Base-by-base conservation (phyloP, 2,888 invertebrate species). In the Pegoplata infirma region DNA sequence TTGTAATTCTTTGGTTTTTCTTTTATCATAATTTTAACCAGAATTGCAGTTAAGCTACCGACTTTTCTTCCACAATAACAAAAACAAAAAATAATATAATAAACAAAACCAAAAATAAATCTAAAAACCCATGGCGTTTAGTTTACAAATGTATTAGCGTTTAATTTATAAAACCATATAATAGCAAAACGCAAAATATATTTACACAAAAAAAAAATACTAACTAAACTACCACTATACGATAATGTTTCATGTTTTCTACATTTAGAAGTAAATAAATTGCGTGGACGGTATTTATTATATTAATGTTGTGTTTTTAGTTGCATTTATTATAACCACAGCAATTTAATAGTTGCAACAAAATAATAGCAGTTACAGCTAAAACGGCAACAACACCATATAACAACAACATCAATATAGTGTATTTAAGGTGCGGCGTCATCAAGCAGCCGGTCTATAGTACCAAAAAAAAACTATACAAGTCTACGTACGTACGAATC, bases 281-380 rank as follows among this genome's bases (percentile, higher is more conserved):
- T 87, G 86, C 86, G 86, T 87, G 86, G 86, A 86, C 86, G 86
- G 86, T 84, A 85, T 87, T 87, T 87, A 85, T 86, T 86, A 87
- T 86, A 84, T 84, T 74, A 81, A 80, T 82, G 82, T 83, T 82
- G 82, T 63, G 78, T 77, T 79, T 80, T 72, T 79, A 75, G 83
- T 81, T 82, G 80, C 81, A 83, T 82, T 79, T 80, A 72, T 75
- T 80, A 80, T 66, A 82, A 76, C 71, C 61, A 76, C 75, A 74
- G 74, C 78, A 72, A 51, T 68, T 76, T 74, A 73, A 76, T 72
- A 75, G 76, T 71, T 71, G 76, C 74, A 80, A 63, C 67, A 58
- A 68, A 61, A 75, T 55, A 75, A n/a, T n/a, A n/a, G n/a, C 19
- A 55, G 40, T 59, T 36, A 23, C 10, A 67, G 6, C 23, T 7